Base-by-base conservation (phyloP, 2,888 invertebrate species). In the Synergus japonicus region DNA sequence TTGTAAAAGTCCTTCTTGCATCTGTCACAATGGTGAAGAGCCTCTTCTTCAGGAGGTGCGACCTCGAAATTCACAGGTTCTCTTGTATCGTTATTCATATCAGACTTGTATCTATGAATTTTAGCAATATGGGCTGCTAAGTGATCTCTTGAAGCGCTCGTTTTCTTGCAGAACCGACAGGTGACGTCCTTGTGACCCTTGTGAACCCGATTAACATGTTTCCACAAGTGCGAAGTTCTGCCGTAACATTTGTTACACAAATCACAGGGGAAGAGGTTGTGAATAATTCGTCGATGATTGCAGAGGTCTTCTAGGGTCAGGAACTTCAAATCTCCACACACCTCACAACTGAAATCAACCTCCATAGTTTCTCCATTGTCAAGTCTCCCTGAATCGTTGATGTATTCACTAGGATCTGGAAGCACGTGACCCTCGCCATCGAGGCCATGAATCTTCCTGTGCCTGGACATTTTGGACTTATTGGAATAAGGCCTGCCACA, bases 171-270 rank as follows among this genome's bases (percentile, higher is more conserved):
- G 65, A 94, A 91, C 63, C 93, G 93, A 85, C 94, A 94, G 0
- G 94, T 94, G 8, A 94, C 93, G 80, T 94, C 94, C n/a, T 93
- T 93, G 87, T 94, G 94, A 15, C 94, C 94, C 86, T 93, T 93
- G 86, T 94, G 94, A 13, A 94, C 92, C 64, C 94, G 91, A 85
- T 94, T 94, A 1, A 94, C 94, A 86, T 94, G 94, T 85, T 94
- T 94, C 94, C 94, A 94, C 13, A 94, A 86, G 84, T 94, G 94
- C 12, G 94, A 94, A 41, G 94, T 94, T 13, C 94, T 90, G 0
- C 94, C 94, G 84, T 94, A 94, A 84, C 93, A 94, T 85, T 94
- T 94, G 84, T 93, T 93, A 85, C 94, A 94, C 9, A 94, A 88
- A 89, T 94, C 94, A 85, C 94, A 94, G 8, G 94, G 94, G 85